Base-by-base conservation (phyloP, 2,797 vertebrate genomes). In the Jordanella pulchra region DNA sequence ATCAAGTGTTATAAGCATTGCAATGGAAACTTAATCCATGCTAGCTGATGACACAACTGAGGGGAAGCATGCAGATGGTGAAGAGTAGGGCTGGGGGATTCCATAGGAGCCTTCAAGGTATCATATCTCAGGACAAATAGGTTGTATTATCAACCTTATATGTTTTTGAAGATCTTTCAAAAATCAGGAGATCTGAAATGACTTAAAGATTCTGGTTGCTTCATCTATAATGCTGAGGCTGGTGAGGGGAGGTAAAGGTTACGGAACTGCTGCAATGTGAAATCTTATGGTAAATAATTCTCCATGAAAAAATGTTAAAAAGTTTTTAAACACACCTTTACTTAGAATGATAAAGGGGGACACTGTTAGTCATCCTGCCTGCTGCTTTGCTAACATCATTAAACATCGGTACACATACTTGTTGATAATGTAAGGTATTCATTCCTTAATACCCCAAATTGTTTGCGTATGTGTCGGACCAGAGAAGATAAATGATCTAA, bases 401-500 rank as follows among this genome's bases (percentile, higher is more conserved):
- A 53, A 69, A 15, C 7, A 53, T 32, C 18, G 71, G 28, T 70
- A 76, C 69, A 35, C 53, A 75, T 28, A 67, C n/a, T 27, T 68
- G 48, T 28, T 74, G 63, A 48, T 79, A 27, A 12, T 28, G 65
- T 79, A 15, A 45, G 64, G 80, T 17, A 32, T 67, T 35, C 25
- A 18, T 30, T 71, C 76, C 56, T 48, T 61, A 58, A 73, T 30
- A 47, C 35, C 18, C 30, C 65, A 73, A 71, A 30, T 65, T 44
- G n/a, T 7, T 71, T 32, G 14, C 42, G 14, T 23, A 53, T 73
- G 63, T 79, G 42, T 54, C 53, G 45, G 11, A 32, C n/a, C 30
- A 32, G n/a, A 48, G 71, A 72, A 35, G 71, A 56, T 27, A 60
- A 68, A 45, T 23, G 53, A 75, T 70, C 35, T 58, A 53, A 84